Evolutionary conservation across 2,797 vertebrate species (phyloP).

Genomic region (Mus spretus): DNA sequence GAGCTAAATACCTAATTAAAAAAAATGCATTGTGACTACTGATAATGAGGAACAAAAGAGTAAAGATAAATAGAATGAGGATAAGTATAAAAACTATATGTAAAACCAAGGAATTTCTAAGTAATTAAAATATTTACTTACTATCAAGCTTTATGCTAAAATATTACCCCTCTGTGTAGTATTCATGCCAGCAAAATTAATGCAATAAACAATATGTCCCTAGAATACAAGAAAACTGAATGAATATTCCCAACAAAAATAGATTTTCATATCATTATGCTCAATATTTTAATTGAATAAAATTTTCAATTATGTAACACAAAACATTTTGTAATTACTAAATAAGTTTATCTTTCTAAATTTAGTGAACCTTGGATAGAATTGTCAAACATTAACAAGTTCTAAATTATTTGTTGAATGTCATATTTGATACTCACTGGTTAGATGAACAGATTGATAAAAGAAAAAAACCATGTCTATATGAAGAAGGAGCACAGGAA

Average conservation of each 20-base stretch:
- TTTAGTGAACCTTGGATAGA: conserved; percentile 5
- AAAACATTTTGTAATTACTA: not conserved
- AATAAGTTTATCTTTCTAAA: conserved; percentile 7
- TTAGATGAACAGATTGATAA: conserved; percentile 1
- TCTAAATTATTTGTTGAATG: conserved; percentile 13
- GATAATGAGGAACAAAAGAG: not conserved
- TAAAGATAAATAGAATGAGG: conserved; percentile 16
- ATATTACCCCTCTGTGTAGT: not conserved
- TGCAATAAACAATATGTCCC: conserved; percentile 4
- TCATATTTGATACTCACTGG: conserved; percentile 44
- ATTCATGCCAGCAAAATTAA: conserved; percentile 33
- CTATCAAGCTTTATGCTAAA: conserved; percentile 23
- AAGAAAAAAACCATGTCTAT: conserved; percentile 60
- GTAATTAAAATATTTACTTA: conserved; percentile 49
- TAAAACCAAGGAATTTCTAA: conserved; percentile 54
- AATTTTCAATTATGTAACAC: conserved; percentile 26
- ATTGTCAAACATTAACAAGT: not conserved
- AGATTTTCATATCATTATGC: not conserved
- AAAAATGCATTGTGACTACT: conserved; percentile 4
- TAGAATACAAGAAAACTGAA: conserved; percentile 1
- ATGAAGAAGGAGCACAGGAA: conserved; percentile 78
- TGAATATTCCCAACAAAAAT: not conserved
- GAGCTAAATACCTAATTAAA: too few species aligned
- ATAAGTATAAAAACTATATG: conserved; percentile 30
- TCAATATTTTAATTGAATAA: conserved; percentile 10